Conservation (phyloP, 2,113 vertebrate genomes). For the Bos taurus region DNA sequence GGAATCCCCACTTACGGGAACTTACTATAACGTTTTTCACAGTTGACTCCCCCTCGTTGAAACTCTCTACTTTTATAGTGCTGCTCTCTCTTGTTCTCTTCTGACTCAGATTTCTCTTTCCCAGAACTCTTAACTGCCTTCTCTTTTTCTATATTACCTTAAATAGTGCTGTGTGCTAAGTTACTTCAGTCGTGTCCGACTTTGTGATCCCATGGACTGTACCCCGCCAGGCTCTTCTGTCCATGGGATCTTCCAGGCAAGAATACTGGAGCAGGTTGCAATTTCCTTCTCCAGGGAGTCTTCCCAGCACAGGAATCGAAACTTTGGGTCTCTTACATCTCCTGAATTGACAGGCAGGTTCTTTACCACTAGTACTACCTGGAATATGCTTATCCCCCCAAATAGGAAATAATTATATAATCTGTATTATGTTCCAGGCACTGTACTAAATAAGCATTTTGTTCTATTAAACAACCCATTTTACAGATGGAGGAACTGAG, state of each 20-base stretch:
- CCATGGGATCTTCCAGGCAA: neutral
- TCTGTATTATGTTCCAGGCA: neutral
- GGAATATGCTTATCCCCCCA: neutral
- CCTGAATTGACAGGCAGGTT: neutral
- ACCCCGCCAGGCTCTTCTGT: neutral
- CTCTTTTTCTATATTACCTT: neutral
- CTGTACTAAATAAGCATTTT: neutral
- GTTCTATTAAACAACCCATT: neutral
- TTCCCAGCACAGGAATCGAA: neutral
- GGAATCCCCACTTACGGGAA: neutral
- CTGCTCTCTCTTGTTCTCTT: neutral
- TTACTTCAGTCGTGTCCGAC: neutral
- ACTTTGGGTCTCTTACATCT: neutral
- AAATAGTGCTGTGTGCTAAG: neutral
- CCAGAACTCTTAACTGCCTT: neutral
- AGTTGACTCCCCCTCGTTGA: accelerated
- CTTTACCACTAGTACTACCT: neutral
- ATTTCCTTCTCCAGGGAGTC: neutral
- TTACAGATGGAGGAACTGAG: neutral
- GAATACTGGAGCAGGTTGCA: neutral
- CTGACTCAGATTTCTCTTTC: neutral
- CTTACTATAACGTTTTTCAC: neutral
- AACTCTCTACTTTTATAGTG: neutral
- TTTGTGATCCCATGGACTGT: neutral
- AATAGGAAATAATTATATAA: neutral